A percentile compares a stretch with the other conserved stretches of the same genome.
Conservation (phyloP, 2,797 vertebrate genomes). For the Pantherophis alleghaniensis region DNA sequence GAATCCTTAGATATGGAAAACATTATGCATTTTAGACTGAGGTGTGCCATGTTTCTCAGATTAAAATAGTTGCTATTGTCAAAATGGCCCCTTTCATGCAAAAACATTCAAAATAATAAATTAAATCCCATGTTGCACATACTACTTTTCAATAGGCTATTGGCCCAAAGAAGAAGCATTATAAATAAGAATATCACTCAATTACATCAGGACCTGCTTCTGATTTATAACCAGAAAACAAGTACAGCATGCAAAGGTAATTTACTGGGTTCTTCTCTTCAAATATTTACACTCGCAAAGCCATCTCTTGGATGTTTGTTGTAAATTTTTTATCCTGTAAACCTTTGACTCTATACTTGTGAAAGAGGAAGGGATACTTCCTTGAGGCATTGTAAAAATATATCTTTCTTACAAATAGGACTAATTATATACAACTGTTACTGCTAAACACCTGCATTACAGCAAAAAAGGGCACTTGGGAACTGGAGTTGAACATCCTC, state of each 20-base stretch:
- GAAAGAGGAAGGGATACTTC: not conserved
- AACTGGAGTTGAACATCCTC: not conserved
- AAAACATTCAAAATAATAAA: constrained; percentile 42
- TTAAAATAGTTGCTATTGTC: constrained; percentile 61
- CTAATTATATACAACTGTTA: not conserved
- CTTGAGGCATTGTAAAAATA: not conserved
- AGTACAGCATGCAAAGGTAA: not conserved
- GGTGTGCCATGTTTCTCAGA: constrained; percentile 49
- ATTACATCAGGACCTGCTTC: constrained; percentile 42
- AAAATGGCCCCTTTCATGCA: constrained; percentile 53
- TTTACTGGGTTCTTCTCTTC: not conserved
- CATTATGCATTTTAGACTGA: constrained; percentile 57
- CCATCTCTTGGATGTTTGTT: not conserved
- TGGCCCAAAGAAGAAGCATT: not conserved
- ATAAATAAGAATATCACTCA: constrained; percentile 47
- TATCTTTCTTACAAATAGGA: not conserved
- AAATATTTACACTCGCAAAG: not conserved
- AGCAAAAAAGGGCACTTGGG: not conserved
- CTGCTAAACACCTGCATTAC: not conserved
- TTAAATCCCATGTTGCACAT: constrained; percentile 45
- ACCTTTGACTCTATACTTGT: not conserved
- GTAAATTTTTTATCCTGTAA: constrained; percentile 25
- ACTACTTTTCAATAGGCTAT: constrained; percentile 39
- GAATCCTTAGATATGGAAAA: constrained; percentile 41
- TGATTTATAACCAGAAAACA: constrained; percentile 47